A percentile compares a stretch with the other conserved stretches of the same genome.
These are phyloP conservation scores for Buphagus erythrorhynchus DNA, from an alignment of 2,797 vertebrate species.

Conservation along the genomic window DNA sequence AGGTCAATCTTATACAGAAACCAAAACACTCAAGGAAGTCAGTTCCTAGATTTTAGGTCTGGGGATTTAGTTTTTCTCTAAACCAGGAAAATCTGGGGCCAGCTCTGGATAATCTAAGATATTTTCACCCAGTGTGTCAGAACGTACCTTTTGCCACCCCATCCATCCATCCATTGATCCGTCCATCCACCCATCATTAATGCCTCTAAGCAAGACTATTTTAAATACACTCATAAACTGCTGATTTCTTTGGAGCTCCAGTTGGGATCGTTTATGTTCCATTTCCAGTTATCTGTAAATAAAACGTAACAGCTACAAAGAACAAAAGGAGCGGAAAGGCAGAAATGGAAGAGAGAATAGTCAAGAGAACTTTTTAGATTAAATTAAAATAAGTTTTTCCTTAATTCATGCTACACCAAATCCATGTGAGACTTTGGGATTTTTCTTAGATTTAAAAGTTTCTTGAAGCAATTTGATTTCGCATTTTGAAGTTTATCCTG, in stretches of 20 bases:
- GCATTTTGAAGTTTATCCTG: background rate
- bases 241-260: background rate
- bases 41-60: background rate
- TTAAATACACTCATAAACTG: background rate
- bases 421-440: background rate
- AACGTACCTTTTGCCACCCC: background rate
- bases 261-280: background rate
- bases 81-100: background rate
- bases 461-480: background rate
- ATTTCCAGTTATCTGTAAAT: constrained; percentile 24
- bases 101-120: background rate
- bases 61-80: background rate
- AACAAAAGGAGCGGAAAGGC: background rate
- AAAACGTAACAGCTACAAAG: background rate
- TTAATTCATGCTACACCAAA: background rate
- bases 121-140: background rate
- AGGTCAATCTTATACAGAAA: background rate
- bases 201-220: background rate
- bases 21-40: background rate
- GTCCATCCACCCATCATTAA: background rate
- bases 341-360: background rate
- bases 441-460: background rate
- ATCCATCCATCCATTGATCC: background rate
- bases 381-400: background rate
- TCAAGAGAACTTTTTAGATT: background rate